Base-by-base conservation (phyloP, 2,888 invertebrate species). In the Athalia circularis region DNA sequence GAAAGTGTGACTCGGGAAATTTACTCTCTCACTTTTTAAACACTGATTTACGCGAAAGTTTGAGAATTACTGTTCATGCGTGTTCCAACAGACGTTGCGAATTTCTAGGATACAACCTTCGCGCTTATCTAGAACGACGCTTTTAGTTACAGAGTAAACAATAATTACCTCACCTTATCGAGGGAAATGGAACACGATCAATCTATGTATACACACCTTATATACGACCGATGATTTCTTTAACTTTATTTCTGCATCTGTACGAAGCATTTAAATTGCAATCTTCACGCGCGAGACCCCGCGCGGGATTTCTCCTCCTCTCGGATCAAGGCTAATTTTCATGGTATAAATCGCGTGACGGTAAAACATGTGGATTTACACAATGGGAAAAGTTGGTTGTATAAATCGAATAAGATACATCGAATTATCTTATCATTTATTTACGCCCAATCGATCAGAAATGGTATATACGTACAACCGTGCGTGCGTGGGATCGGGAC, bases 241-340 rank as follows among this genome's bases (percentile, higher is more conserved):
- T 29, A 2, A 29, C 29, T 29, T 29, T 29, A 29, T 29, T 29
- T 29, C n/a, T n/a, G n/a, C 29, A 29, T 29, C 29, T 29, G 29
- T 29, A 29, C 29, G 29, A 29, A 29, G 29, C 29, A 29, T 29
- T 29, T 29, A 29, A 29, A 29, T 29, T 29, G 29, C 29, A 29
- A 29, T 29, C 29, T 29, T 29, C 29, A 29, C 29, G 52, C 5
- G 67, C 13, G 59, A 8, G 8, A 13, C 11, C 5, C 54, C 29
- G 15, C 72, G 45, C 45, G 72, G 72, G 72, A 59, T 72, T 72
- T 59, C 59, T 13, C 72, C 52, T 11, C 52, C 8, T 59, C 9
- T 52, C 29, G 13, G 59, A 72, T 72, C 72, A 72, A 72, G 72
- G 72, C 57, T 57, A 15, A 59, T 57, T 47, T 47, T 45, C 13